Evolutionary conservation across 2,797 vertebrate species (phyloP).

Genomic region (Hyperoplus lanceolatus): DNA sequence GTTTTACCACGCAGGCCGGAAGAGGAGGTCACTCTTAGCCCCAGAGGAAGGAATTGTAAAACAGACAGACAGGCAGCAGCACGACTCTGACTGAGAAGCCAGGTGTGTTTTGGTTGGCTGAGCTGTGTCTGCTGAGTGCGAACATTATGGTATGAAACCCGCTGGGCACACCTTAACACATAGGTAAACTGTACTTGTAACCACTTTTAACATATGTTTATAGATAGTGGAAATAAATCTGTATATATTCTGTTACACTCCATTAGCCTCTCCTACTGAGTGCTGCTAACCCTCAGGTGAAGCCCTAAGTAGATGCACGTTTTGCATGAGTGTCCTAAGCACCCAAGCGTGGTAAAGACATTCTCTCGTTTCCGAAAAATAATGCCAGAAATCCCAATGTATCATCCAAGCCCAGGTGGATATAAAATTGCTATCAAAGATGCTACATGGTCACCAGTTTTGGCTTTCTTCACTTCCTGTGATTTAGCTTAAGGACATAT

Average conservation of each 20-base stretch:
- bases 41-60: slow-evolving; percentile 17
- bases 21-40: slow-evolving; percentile 19
- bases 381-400: slow-evolving; percentile 15
- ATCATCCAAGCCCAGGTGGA: slow-evolving; percentile 17
- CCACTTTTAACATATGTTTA: slow-evolving; percentile 31
- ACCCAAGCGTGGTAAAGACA: slow-evolving; percentile 27
- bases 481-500: slow-evolving; percentile 53
- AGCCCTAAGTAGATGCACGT: slow-evolving; percentile 13
- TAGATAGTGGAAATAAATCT: slow-evolving; percentile 42
- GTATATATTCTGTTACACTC: slow-evolving; percentile 21
- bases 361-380: slow-evolving; percentile 15
- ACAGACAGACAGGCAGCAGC: background rate
- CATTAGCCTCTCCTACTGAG: slow-evolving; percentile 26
- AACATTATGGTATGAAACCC: slow-evolving; percentile 36
- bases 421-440: slow-evolving; percentile 20
- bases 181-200: slow-evolving; percentile 17
- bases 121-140: slow-evolving; percentile 32
- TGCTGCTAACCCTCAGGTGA: slow-evolving; percentile 32
- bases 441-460: slow-evolving; percentile 21
- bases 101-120: slow-evolving; percentile 63
- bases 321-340: slow-evolving; percentile 25
- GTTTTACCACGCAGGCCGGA: slow-evolving; percentile 28
- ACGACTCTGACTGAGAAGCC: slow-evolving; percentile 47
- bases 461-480: slow-evolving; percentile 47
- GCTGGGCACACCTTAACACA: slow-evolving; percentile 34